phyloP scores from a whole-genome alignment of 2,113 vertebrate species.

The Lichenostomus cassidix region DNA sequence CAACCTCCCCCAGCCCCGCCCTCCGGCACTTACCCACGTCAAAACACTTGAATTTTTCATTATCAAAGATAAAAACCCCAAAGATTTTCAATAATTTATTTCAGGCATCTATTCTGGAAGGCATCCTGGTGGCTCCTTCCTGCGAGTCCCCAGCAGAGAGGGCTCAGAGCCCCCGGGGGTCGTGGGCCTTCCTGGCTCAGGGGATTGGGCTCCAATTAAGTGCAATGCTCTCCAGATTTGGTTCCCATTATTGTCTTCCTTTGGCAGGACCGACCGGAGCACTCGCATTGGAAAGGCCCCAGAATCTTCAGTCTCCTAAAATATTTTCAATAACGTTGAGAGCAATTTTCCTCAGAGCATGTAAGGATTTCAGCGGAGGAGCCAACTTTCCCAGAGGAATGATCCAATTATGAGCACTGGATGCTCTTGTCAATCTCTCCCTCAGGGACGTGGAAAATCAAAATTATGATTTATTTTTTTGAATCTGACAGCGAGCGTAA shows the following conservation, averaged over 20 bases:
- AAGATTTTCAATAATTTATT: neutral
- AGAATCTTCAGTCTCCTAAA: slow-evolving; percentile 58
- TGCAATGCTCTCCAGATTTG: slow-evolving; percentile 6
- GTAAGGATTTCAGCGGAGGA: slow-evolving; percentile 52
- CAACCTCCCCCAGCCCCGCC: neutral
- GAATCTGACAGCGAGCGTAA: slow-evolving; percentile 59
- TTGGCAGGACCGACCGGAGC: neutral
- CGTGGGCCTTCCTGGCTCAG: neutral
- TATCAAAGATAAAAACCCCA: neutral
- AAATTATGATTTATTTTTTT: slow-evolving; percentile 68
- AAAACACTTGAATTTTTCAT: neutral
- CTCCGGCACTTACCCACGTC: neutral
- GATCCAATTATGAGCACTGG: slow-evolving; percentile 65
- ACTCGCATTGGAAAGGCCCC: slow-evolving; percentile 47
- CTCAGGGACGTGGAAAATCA: slow-evolving; percentile 65
- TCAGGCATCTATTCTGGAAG: neutral
- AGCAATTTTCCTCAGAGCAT: slow-evolving; percentile 66
- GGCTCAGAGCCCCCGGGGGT: neutral
- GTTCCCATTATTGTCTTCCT: slow-evolving; percentile 50
- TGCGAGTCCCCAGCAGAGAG: neutral
- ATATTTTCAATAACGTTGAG: slow-evolving; percentile 37
- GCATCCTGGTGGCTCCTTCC: fast-evolving
- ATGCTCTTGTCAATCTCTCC: slow-evolving; percentile 63
- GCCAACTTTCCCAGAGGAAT: slow-evolving; percentile 66
- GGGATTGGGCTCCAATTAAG: neutral